phyloP scores from a whole-genome alignment of 2,888 invertebrate species.

The Camponotus fellah region DNA sequence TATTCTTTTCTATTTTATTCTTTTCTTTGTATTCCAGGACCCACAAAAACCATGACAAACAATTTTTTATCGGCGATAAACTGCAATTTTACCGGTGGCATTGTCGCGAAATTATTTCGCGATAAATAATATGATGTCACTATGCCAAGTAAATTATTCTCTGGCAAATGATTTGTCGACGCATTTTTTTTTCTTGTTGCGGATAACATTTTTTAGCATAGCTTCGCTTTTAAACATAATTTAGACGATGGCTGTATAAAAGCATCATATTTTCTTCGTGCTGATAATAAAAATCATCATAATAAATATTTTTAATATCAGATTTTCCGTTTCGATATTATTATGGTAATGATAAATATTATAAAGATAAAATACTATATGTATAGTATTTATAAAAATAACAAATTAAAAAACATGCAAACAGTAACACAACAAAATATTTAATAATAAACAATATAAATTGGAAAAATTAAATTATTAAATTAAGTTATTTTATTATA shows the following conservation, averaged over 20 bases:
- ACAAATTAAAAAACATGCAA: not conserved
- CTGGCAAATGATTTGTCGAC: conserved; percentile 33
- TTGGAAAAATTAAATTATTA: not conserved
- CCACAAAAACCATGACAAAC: not conserved
- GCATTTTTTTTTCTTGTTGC: conserved; percentile 14
- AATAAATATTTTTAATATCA: not conserved
- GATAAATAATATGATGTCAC: conserved; percentile 20
- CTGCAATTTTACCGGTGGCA: not conserved
- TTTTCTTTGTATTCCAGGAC: not conserved
- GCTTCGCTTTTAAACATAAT: conserved; percentile 14
- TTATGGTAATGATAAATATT: not conserved
- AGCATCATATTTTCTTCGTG: not conserved
- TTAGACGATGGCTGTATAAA: conserved; percentile 9
- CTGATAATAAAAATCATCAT: not conserved
- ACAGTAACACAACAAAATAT: not conserved
- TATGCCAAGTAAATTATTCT: conserved; percentile 17
- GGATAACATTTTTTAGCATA: not conserved
- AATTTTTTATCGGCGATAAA: conserved; percentile 36
- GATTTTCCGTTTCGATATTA: not conserved
- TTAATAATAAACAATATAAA: conserved; percentile 5
- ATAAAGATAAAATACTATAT: too few relatives aligned
- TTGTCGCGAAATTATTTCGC: conserved; percentile 34
- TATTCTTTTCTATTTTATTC: not conserved
- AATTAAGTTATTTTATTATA: not conserved
- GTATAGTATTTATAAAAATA: not conserved